These are phyloP conservation scores for Escarpia spicata DNA, from an alignment of 2,888 invertebrate species.

Conservation along the genomic window DNA sequence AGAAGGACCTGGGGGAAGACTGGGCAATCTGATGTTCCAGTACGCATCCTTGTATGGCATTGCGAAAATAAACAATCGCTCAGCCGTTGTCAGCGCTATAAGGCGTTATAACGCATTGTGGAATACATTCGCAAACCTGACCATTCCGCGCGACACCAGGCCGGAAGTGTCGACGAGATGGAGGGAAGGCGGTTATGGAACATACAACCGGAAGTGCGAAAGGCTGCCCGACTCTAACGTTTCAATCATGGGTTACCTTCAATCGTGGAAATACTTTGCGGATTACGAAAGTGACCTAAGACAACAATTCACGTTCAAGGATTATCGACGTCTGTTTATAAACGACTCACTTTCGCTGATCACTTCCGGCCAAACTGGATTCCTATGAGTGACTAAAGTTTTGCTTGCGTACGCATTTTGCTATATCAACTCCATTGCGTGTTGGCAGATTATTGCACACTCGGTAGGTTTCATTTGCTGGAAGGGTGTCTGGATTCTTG, in stretches of 20 bases:
- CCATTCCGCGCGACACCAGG: background rate
- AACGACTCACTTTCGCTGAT: background rate
- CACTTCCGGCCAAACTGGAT: background rate
- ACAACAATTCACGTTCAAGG: slow-evolving; percentile 32
- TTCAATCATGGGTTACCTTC: slow-evolving; percentile 32
- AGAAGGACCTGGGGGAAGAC: background rate
- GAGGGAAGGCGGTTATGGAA: background rate
- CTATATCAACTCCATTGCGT: no score
- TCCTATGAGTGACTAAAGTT: background rate
- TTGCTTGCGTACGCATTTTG: background rate
- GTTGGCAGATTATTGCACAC: no score
- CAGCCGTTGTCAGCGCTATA: slow-evolving; percentile 17
- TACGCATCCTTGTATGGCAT: slow-evolving; percentile 36
- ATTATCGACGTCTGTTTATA: background rate
- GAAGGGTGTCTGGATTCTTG: no score
- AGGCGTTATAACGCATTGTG: background rate
- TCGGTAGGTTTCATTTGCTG: no score
- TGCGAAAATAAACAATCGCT: slow-evolving; percentile 22
- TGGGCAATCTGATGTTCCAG: slow-evolving; percentile 35
- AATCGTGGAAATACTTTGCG: slow-evolving; percentile 37
- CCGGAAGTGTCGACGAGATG: background rate
- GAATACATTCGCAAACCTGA: background rate
- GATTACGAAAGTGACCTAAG: slow-evolving; percentile 27
- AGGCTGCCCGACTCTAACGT: slow-evolving; percentile 24
- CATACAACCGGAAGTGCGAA: slow-evolving; percentile 21